Base-by-base conservation (phyloP, 2,113 vertebrate species). In the Tragelaphus buxtoni region DNA sequence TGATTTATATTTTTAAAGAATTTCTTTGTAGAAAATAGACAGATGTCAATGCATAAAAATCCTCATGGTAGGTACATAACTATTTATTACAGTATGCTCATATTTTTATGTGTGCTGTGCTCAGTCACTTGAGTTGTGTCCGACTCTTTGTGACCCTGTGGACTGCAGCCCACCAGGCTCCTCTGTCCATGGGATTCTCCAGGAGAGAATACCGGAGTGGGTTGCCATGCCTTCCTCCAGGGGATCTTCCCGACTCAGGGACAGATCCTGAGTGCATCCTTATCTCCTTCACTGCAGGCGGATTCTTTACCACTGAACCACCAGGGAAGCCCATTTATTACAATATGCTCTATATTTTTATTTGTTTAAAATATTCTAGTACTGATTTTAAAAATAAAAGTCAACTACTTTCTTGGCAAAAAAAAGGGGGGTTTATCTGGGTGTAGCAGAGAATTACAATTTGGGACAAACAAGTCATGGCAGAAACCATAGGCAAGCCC, bases 211-310 rank as follows among this genome's bases (percentile, higher is more conserved):
- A 74, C 39, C 0, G 0, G 39, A 42, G 22, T 42, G 69, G 69
- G 39, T 42, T 42, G 69, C 69, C 69, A 74, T 74, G 35, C 22
- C 69, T 42, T 74, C 22, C 69, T 74, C 39, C 69, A 42, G 39
- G 60, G 39, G 11, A 74, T 42, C 69, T 42, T 42, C 69, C 39
- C 0, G 6, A 74, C 22, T 11, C 69, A 74, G 69, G 22, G 11
- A 42, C 42, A 0, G 5, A 74, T 24, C 22, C 0, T 35, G 35
- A 0, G 69, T 5, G 0, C 35, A 22, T 74, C 69, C 20, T 72
- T 24, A 5, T 74, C 69, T 74, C 39, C 35, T 74, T 24, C 69
- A 74, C 2, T 74, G 69, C 39, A 74, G 69, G 69, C 12, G 6
- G 65, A 74, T 42, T 42, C 39, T 74, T 74, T 74, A 74, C 69